Base-by-base conservation (phyloP, 2,113 vertebrate genomes). In the Salvelinus sp. region DNA sequence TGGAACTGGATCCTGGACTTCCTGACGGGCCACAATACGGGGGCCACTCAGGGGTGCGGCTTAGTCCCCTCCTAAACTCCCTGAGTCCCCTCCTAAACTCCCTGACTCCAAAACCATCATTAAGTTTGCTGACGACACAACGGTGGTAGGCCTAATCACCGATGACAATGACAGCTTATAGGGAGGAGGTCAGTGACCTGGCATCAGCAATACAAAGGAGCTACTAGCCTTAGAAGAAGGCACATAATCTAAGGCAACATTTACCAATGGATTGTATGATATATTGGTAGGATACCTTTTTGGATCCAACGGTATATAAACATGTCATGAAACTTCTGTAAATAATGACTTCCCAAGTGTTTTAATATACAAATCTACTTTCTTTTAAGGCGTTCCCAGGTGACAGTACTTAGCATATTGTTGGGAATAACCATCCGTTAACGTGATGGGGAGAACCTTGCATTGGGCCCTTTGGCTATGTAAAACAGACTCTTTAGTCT, bases 401-500 rank as follows among this genome's bases (percentile, higher is more conserved):
- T 92, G 93, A 89, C 79, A 69, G 74, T 80, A 80, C 85, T 92
- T 91, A 92, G 91, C 91, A 92, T 91, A 91, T 83, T 91, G 88
- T 90, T 91, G 88, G 90, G 90, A 92, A 91, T 86, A 92, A 92
- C 38, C 90, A 92, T 91, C 87, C 90, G 86, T 79, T 82, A 86
- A 83, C 85, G 75, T 82, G 84, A 86, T 76, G 79, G 87, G 85
- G 88, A 85, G 86, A 84, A 88, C 76, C 88, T 80, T 38, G 84
- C 85, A 65, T 87, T 77, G 79, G 20, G 81, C 91, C 92, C 92
- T 81, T 85, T 84, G 91, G 92, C 92, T 85, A 90, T 92, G 90
- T 92, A 91, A 93, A 94, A 87, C 88, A 92, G 88, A 54, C 87
- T 79, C 89, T 91, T 93, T 92, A 89, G 89, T 91, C 88, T 72